Evolutionary conservation across 2,888 invertebrate species (phyloP).

Genomic region (Neelides folsomi): DNA sequence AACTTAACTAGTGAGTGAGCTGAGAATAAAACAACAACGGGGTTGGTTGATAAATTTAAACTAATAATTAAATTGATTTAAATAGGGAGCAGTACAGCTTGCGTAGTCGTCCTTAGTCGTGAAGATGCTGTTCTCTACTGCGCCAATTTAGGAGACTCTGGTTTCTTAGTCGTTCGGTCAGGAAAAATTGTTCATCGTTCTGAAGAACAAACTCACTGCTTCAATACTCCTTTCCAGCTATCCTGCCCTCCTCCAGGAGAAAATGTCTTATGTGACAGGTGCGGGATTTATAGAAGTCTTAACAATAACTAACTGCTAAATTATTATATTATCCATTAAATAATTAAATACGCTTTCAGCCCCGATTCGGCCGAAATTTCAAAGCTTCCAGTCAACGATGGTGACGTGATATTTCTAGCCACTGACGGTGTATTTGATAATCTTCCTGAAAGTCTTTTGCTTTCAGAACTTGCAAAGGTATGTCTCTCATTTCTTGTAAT

Average conservation of each 20-base stretch:
- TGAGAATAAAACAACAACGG: no score
- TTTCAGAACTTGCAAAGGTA: conserved; percentile 63
- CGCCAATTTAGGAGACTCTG: conserved; percentile 98
- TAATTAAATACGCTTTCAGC: conserved; percentile 41
- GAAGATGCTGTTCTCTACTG: conserved; percentile 81
- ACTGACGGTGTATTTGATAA: conserved; percentile 99
- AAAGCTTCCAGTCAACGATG: conserved; percentile 75
- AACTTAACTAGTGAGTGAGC: not conserved
- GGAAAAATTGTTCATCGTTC: conserved; percentile 82
- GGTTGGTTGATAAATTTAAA: no score
- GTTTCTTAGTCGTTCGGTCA: conserved; percentile 79
- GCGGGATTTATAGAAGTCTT: conserved; percentile 18
- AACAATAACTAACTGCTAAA: not conserved
- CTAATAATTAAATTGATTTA: conserved; percentile 12
- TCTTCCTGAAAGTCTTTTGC: conserved; percentile 76
- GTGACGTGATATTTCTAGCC: conserved; percentile 86
- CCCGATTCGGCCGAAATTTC: conserved; percentile 83
- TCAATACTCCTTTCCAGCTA: conserved; percentile 96
- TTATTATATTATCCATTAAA: no score
- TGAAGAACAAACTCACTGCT: conserved; percentile 95
- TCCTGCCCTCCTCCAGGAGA: conserved; percentile 85
- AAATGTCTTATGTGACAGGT: conserved; percentile 81
- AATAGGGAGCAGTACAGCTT: conserved; percentile 91
- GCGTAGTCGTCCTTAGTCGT: conserved; percentile 83
- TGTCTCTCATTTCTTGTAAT: conserved; percentile 12